Percentiles rank a stretch among this genome's conserved stretches.
Conservation (phyloP, 1,140 invertebrate genomes). For the Lasioglossum baleicum region DNA sequence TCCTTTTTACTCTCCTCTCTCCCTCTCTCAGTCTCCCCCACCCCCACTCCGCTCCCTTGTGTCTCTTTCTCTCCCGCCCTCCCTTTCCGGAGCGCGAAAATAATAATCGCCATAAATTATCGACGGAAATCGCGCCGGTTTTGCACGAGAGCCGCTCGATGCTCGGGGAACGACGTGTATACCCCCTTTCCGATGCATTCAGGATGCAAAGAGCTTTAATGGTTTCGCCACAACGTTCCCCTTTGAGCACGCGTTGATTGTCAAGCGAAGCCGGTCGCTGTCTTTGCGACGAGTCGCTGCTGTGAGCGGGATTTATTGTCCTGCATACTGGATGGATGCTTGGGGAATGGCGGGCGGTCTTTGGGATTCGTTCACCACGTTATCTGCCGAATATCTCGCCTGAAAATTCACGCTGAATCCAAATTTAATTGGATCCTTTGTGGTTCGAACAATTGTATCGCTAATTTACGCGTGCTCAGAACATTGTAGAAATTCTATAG, state of each 20-base stretch:
- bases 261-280: background rate
- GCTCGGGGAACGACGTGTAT: conserved; percentile 21
- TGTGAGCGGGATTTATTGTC: conserved; percentile 25
- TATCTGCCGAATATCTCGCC: too few relatives aligned
- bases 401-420: too few relatives aligned
- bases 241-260: conserved; percentile 58
- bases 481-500: too few relatives aligned
- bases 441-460: too few relatives aligned
- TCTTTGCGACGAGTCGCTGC: conserved; percentile 11
- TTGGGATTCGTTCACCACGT: too few relatives aligned
- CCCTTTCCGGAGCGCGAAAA: conserved; percentile 59
- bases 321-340: background rate
- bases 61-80: background rate
- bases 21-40: too few relatives aligned
- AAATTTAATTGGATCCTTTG: too few relatives aligned
- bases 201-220: conserved; percentile 47
- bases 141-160: conserved; percentile 54
- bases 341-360: too few relatives aligned
- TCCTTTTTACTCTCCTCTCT: conserved; percentile 54
- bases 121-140: conserved; percentile 65
- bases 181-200: background rate
- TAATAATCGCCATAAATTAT: conserved; percentile 77
- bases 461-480: too few relatives aligned
- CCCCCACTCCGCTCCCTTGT: too few relatives aligned
- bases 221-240: conserved; percentile 49